These are phyloP conservation scores for Oenanthe oenanthe DNA, from an alignment of 2,113 vertebrate genomes.

Conservation along the genomic window DNA sequence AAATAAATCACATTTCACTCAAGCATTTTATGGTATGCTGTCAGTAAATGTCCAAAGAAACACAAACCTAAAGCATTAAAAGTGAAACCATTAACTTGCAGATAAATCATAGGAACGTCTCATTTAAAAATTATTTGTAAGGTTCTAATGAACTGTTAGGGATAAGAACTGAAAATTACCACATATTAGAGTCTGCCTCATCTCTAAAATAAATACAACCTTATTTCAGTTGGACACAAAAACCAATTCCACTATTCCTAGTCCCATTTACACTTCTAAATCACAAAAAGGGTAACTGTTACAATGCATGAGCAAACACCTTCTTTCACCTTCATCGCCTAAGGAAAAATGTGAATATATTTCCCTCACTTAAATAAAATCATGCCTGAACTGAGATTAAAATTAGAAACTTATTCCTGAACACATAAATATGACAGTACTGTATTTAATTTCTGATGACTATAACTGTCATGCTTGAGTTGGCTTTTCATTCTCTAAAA, in stretches of 20 bases:
- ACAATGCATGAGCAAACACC: not conserved
- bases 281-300: not conserved
- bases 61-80: constrained; percentile 13
- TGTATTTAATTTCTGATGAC: not conserved
- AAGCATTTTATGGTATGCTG: not conserved
- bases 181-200: not conserved
- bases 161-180: not conserved
- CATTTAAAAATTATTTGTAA: not conserved
- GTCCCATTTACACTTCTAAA: not conserved
- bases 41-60: not conserved
- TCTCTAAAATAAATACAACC: not conserved
- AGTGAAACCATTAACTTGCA: not conserved
- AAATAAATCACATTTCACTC: constrained; percentile 58
- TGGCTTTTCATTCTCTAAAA: not conserved
- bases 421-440: not conserved
- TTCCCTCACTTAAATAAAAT: not conserved
- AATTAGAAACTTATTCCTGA: not conserved
- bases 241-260: not conserved
- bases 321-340: not conserved
- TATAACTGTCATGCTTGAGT: not conserved
- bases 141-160: not conserved
- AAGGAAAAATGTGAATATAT: not conserved
- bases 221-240: not conserved
- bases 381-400: not conserved
- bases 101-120: constrained; percentile 17